Base-by-base conservation (phyloP, 2,797 vertebrate genomes). In the Adrianichthys oophorus region DNA sequence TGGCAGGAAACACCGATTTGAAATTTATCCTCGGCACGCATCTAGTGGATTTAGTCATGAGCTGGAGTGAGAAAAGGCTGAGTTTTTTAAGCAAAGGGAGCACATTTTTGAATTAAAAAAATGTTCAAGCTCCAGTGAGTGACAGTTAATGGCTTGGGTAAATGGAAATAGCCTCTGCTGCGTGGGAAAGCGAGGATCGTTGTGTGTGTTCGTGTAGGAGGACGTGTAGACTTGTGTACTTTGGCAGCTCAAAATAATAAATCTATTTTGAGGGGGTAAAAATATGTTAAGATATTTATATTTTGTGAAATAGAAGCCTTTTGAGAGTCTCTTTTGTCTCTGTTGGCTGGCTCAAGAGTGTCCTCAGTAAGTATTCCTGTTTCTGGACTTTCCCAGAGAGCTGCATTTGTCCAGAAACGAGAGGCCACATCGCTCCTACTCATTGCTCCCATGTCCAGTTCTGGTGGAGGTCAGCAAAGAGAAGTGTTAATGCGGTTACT, bases 271-370 rank as follows among this genome's bases (percentile, higher is more conserved):
- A 42, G 59, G 48, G 50, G 68, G 56, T 26, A 64, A 69, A 80
- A 71, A 62, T 66, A 74, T 82, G 72, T 81, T 79, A 70, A 79
- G 79, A 87, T 75, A 82, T 87, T 89, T 88, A 70, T 79, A 76
- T 76, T 84, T 78, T 62, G 53, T 84, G 80, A 85, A 89, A 85
- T 70, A 26, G 43, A 59, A 79, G 59, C 80, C 90, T 81, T 76
- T 48, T 51, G 87, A 88, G 89, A 89, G 70, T 85, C 76, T 75
- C 73, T 59, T 88, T 88, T 91, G 89, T 91, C 90, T 84, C 84
- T 87, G 62, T 90, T 91, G 90, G 89, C 89, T 70, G 68, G 71
- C 61, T 80, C 58, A 52, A 64, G 18, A 63, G 19, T 82, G 78
- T 89, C 83, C 77, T 82, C 52, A 52, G 55, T 67, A 69, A 80